Percentiles rank a stretch among this genome's conserved stretches.
Evolutionary conservation across 2,797 vertebrate species (phyloP).

Genomic region (Rhinella marina): DNA sequence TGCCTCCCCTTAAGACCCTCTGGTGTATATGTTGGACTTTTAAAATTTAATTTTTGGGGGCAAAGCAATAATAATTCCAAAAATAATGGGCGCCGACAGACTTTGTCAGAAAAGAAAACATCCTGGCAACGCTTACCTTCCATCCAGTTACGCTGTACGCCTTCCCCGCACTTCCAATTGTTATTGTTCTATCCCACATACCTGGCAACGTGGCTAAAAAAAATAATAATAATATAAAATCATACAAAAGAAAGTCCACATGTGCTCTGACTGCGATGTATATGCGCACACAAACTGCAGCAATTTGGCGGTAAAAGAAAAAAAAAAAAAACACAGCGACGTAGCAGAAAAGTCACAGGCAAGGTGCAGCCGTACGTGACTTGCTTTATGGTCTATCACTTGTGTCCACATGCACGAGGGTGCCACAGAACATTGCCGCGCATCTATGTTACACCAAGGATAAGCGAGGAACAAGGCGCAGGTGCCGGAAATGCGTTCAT

Average conservation of each 20-base stretch:
- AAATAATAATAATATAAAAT: conserved; percentile 16
- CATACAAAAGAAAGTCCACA: neutral
- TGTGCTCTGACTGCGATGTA: neutral
- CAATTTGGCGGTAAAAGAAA: too few species aligned
- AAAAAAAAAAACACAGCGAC: too few species aligned
- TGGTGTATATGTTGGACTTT: too few species aligned
- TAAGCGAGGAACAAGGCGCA: too few species aligned
- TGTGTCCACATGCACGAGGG: too few species aligned
- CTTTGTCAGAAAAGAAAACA: neutral
- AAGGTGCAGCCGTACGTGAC: too few species aligned
- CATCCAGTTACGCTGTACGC: conserved; percentile 94
- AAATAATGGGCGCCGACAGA: neutral
- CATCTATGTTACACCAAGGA: too few species aligned
- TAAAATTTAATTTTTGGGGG: neutral
- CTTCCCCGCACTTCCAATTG: conserved; percentile 92
- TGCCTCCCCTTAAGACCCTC: too few species aligned
- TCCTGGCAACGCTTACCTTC: conserved; percentile 81
- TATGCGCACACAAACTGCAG: neutral
- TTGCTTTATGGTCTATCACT: too few species aligned
- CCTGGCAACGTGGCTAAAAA: conserved; percentile 84
- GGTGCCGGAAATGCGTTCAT: too few species aligned
- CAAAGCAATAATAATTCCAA: neutral
- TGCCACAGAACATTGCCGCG: too few species aligned
- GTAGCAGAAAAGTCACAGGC: too few species aligned
- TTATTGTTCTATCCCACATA: conserved; percentile 97